Evolutionary conservation across 1,140 invertebrate genomes (phyloP).

Genomic region (Proales similis): DNA sequence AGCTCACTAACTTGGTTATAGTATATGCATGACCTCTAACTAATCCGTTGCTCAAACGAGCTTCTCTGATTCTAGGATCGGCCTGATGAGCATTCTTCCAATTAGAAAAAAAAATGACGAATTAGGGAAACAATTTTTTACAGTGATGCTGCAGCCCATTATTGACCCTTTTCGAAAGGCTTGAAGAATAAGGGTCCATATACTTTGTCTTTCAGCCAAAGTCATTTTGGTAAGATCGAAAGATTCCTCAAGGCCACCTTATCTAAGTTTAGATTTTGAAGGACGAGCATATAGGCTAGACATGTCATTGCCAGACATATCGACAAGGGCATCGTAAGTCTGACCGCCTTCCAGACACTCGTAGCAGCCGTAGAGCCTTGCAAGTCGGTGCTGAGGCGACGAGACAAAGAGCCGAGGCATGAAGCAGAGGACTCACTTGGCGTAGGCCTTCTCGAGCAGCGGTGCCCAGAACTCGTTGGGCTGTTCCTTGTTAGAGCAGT

Average conservation of each 20-base stretch:
- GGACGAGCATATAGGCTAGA: slow-evolving; percentile 3
- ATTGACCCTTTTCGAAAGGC: slow-evolving; percentile 84
- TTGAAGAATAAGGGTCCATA: slow-evolving; percentile 55
- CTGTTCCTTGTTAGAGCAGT: slow-evolving; percentile 62
- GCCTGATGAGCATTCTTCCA: slow-evolving; percentile 44
- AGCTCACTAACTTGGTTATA: slow-evolving; percentile 68
- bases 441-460: slow-evolving; percentile 68
- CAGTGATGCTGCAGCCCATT: slow-evolving; percentile 91
- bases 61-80: slow-evolving; percentile 60
- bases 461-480: slow-evolving; percentile 70
- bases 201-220: background rate
- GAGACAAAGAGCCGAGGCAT: too few relatives aligned
- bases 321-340: slow-evolving; percentile 47
- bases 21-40: slow-evolving; percentile 90
- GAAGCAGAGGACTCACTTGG: slow-evolving; percentile 12
- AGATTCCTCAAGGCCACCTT: slow-evolving; percentile 61
- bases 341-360: slow-evolving; percentile 47
- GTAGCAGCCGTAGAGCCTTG: slow-evolving; percentile 45
- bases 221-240: slow-evolving; percentile 69
- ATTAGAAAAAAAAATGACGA: background rate
- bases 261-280: slow-evolving; percentile 6
- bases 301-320: slow-evolving; percentile 45
- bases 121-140: background rate
- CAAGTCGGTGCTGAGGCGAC: too few relatives aligned
- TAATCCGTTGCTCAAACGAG: slow-evolving; percentile 74